These are phyloP conservation scores for Xenopus petersii DNA, from an alignment of 2,797 vertebrate genomes.

Conservation along the genomic window DNA sequence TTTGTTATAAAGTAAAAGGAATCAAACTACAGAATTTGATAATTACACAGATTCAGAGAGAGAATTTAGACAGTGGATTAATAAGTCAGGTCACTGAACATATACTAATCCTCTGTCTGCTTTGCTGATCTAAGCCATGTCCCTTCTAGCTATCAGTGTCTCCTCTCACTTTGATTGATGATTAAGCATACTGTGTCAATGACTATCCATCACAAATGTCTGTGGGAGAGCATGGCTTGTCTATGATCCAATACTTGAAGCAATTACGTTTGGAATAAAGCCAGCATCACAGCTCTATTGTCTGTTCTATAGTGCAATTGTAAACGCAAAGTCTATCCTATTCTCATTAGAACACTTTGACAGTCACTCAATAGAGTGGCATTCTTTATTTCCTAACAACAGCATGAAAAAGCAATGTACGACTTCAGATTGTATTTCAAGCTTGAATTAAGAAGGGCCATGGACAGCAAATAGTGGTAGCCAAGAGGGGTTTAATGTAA, in stretches of 20 bases:
- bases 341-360: slow-evolving; percentile 43
- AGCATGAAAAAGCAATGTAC: slow-evolving; percentile 14
- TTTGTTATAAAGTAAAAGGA: slow-evolving; percentile 3
- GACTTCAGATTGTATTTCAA: slow-evolving; percentile 13
- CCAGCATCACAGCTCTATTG: slow-evolving; percentile 53
- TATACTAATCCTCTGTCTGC: slow-evolving; percentile 43
- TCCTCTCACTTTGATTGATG: slow-evolving; percentile 60
- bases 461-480: background rate
- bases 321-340: slow-evolving; percentile 55
- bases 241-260: slow-evolving; percentile 55
- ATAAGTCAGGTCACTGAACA: slow-evolving; percentile 36
- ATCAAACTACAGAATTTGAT: background rate
- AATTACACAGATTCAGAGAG: slow-evolving; percentile 44
- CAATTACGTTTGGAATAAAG: slow-evolving; percentile 56
- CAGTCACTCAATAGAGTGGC: slow-evolving; percentile 41
- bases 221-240: slow-evolving; percentile 51
- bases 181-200: slow-evolving; percentile 43
- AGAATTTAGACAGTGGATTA: slow-evolving; percentile 49
- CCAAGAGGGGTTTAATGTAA: background rate
- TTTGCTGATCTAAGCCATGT: slow-evolving; percentile 59
- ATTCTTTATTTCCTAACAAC: slow-evolving; percentile 27
- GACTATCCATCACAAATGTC: slow-evolving; percentile 60
- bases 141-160: slow-evolving; percentile 51
- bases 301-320: slow-evolving; percentile 51
- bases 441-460: background rate